phyloP scores from a whole-genome alignment of 2,888 invertebrate species.

The Trachelus iudaicus region DNA sequence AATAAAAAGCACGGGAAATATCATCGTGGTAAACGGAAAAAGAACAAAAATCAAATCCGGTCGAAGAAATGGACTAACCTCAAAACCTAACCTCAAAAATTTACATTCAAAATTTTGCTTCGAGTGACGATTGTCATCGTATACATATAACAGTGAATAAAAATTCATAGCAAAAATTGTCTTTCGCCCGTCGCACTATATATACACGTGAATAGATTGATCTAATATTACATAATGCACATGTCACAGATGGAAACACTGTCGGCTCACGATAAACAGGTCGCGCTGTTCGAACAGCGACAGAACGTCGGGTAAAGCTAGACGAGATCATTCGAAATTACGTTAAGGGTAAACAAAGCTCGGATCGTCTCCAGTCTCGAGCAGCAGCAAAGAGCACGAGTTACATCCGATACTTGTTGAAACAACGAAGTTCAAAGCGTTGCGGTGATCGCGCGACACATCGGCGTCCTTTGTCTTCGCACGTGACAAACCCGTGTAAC shows the following conservation, averaged over 20 bases:
- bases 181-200: background rate
- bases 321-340: background rate
- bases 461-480: background rate
- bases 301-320: background rate
- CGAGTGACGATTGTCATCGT: background rate
- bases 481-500: background rate
- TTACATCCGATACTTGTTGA: background rate
- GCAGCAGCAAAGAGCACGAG: background rate
- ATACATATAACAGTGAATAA: background rate
- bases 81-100: background rate
- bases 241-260: background rate
- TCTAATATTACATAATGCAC: background rate
- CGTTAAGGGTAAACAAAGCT: background rate
- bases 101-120: background rate
- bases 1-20: background rate
- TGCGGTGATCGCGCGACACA: background rate
- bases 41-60: background rate
- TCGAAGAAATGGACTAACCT: background rate
- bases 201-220: background rate
- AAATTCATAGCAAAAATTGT: background rate
- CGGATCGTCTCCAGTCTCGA: background rate
- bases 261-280: background rate
- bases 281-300: background rate
- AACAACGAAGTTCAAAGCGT: background rate
- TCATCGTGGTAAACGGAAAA: background rate